Base-by-base conservation (phyloP, 2,888 invertebrate genomes). In the Tachina lurida region DNA sequence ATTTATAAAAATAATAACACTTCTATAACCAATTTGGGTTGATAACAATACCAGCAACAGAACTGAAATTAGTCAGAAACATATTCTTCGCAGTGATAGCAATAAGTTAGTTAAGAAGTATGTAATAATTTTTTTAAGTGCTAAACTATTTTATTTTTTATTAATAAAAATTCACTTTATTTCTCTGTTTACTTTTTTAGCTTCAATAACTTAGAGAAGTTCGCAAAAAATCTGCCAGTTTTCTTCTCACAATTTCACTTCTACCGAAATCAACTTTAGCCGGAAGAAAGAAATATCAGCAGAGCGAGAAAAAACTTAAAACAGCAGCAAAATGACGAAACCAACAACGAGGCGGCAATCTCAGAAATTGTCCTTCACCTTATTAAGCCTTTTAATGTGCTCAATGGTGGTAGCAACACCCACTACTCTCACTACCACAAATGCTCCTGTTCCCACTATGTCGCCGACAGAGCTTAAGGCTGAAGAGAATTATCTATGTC, bases 401-500 rank as follows among this genome's bases (percentile, higher is more conserved):
- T 76, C 83, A 17, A 22, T 83, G 73, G 83, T 63, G 52, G 71
- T 56, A 41, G 83, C 79, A 19, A 71, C 78, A n/a, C 74, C 82
- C 19, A 70, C 70, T 47, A 2, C 47, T 3, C 49, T 10, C 10
- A 54, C 80, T 45, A 17, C 49, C 49, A 10, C 77, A 68, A 22
- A 60, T 22, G 19, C 52, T 60, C 43, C 73, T 39, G 49, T 63
- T 10, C 52, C 12, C 47, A 54, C 60, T 10, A 3, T 22, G 62
- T 31, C 52, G 17, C n/a, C 52, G 15, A 45, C 52, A 39, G 82
- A 79, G 19, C 58, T 63, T 62, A 84, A 52, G 82, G 84, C 77
- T 75, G 87, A 60, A 84, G 82, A 84, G 82, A 84, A 86, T 56
- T 87, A 60, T 62, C 75, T 89, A 87, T 93, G 93, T 84, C 93